Conservation (phyloP, 2,888 invertebrate species). For the Synanthedon vespiformis region DNA sequence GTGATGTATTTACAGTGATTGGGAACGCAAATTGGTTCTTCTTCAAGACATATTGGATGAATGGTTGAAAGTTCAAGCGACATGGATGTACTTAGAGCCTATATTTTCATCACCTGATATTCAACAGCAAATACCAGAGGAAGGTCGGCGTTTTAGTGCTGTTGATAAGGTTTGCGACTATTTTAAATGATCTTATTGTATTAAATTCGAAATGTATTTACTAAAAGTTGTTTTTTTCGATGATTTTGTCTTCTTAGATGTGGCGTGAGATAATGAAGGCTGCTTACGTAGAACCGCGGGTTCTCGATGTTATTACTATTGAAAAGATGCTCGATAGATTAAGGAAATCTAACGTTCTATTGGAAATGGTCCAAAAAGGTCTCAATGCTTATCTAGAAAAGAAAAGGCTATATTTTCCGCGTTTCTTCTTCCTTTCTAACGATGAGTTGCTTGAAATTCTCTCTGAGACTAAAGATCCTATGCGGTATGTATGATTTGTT, state of each 20-base stretch:
- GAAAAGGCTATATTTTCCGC: constrained; percentile 92
- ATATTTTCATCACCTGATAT: constrained; percentile 98
- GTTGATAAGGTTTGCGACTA: constrained; percentile 82
- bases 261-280: constrained; percentile 96
- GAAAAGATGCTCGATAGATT: constrained; percentile 94
- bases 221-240: not conserved
- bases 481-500: constrained; percentile 65
- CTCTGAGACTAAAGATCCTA: constrained; percentile 98
- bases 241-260: constrained; percentile 65
- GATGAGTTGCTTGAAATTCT: constrained; percentile 95
- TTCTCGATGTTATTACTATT: constrained; percentile 86
- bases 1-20: constrained; percentile 73
- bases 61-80: constrained; percentile 94
- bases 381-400: constrained; percentile 94
- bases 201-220: not conserved
- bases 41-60: constrained; percentile 95
- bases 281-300: constrained; percentile 80
- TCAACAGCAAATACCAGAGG: constrained; percentile 97
- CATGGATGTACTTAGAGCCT: constrained; percentile 97
- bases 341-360: constrained; percentile 86
- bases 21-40: constrained; percentile 88
- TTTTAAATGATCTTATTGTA: not conserved
- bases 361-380: constrained; percentile 93
- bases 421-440: constrained; percentile 97
- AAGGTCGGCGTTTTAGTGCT: constrained; percentile 92